A percentile compares a stretch with the other conserved stretches of the same genome.
Conservation (phyloP, 2,113 vertebrate genomes). For the Ondatra zibethicus region DNA sequence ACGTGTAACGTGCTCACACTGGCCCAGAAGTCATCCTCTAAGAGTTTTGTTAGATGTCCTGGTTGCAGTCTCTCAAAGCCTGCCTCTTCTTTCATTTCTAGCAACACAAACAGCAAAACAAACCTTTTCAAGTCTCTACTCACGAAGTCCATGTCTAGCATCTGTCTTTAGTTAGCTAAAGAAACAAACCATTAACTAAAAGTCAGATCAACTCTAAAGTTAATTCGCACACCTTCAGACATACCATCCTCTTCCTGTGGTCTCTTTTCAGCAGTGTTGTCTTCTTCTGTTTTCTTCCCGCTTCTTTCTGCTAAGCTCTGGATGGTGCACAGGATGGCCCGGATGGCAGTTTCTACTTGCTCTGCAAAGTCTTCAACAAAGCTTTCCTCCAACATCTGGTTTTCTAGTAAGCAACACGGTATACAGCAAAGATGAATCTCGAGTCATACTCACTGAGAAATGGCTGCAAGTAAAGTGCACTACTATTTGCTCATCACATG, state of each 20-base stretch:
- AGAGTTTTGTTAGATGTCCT: constrained; percentile 91
- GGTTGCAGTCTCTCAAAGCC: constrained; percentile 88
- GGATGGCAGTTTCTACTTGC: constrained; percentile 92
- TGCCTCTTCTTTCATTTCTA: constrained; percentile 80
- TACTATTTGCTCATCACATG: background rate
- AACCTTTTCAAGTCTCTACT: background rate
- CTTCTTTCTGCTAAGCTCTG: constrained; percentile 92
- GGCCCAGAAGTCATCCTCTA: constrained; percentile 91
- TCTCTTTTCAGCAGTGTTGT: constrained; percentile 61
- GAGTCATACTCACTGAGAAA: background rate
- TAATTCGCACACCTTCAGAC: constrained; percentile 17
- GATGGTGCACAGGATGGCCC: constrained; percentile 90
- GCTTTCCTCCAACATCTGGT: constrained; percentile 80
- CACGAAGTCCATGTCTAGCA: background rate
- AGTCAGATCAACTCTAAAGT: background rate
- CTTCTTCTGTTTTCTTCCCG: constrained; percentile 78
- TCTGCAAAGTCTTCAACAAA: constrained; percentile 91
- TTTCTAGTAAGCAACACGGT: constrained; percentile 74
- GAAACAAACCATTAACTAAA: background rate
- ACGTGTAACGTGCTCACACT: constrained; percentile 90
- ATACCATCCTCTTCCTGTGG: constrained; percentile 79
- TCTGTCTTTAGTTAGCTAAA: background rate
- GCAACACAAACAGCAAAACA: constrained; percentile 21
- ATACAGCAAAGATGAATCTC: constrained; percentile 8
- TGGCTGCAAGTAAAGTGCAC: background rate